These are phyloP conservation scores for Tupaia chinensis DNA, from an alignment of 2,113 vertebrate genomes.

Conservation along the genomic window DNA sequence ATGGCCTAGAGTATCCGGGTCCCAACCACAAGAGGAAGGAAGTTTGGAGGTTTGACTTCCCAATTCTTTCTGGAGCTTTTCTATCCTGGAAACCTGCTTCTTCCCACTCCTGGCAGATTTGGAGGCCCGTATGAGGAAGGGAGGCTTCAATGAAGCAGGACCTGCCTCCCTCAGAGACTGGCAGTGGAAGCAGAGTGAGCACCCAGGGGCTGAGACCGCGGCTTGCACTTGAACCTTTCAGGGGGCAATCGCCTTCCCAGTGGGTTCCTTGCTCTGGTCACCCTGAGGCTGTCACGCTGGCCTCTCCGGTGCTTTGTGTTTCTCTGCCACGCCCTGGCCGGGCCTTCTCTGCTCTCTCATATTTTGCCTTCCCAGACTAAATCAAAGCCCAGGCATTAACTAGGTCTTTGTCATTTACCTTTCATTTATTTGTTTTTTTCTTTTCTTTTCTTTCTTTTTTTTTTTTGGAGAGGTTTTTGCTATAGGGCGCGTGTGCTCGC, in stretches of 20 bases:
- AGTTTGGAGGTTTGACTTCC: neutral
- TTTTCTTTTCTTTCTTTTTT: too few relatives aligned
- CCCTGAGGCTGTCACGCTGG: neutral
- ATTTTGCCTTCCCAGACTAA: neutral
- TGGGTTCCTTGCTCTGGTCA: neutral
- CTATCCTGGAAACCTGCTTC: slow-evolving; percentile 8
- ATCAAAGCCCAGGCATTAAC: neutral
- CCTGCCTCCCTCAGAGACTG: neutral
- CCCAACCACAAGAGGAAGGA: neutral
- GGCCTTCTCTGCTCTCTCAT: neutral
- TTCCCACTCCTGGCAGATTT: neutral
- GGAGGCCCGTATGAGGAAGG: neutral
- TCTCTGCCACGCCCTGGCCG: neutral
- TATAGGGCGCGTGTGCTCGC: too few relatives aligned
- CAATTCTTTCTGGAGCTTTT: neutral
- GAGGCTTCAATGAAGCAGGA: neutral
- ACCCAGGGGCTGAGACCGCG: neutral
- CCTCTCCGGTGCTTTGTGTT: neutral
- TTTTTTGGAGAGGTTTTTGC: too few relatives aligned
- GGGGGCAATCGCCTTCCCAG: neutral
- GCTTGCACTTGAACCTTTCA: neutral
- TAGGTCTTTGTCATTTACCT: neutral
- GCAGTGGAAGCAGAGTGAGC: neutral
- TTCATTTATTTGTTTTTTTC: too few relatives aligned
- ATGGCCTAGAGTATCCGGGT: neutral